Base-by-base conservation (phyloP, 2,888 invertebrate genomes). In the Rotaria socialis region DNA sequence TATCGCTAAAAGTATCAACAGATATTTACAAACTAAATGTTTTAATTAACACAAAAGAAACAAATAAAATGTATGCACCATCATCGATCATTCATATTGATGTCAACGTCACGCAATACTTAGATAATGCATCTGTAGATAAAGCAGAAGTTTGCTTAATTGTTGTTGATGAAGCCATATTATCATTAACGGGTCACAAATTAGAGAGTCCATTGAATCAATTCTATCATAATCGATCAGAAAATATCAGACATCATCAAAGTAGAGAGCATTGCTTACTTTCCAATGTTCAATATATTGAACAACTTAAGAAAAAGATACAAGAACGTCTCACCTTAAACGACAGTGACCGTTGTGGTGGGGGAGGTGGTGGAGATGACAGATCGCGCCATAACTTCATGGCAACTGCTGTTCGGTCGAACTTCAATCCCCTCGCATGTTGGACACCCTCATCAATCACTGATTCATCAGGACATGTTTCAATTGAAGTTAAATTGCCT, bases 11-110 rank as follows among this genome's bases (percentile, higher is more conserved):
- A 60, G 7, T 60, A 60, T 60, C 60, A 60, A 60, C 10, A 60
- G 60, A 60, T 60, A n/a, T 60, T 60, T 60, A n/a, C 27, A 60
- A 60, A 60, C 27, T 60, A 27, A 60, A 60, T 60, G n/a, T 60
- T 60, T 60, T 27, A 27, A 60, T 60, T 60, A 60, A 60, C 27
- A 60, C 60, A 60, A 60, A 60, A 60, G 60, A 60, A 60, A 6
- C 60, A 60, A 27, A 60, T 24, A 27, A 60, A 60, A 60, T 27
- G 60, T 60, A n/a, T 60, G 11, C 60, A n/a, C 60, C 60, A 60
- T 60, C 60, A 60, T 60, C 60, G 24, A 60, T 60, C 27, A 60
- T 60, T n/a, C 60, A 60, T 19, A 27, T 60, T 10, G 60, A 27
- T n/a, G 60, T 60, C 27, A n/a, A 60, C 27, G 60, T 60, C 27